Conservation (phyloP, 2,888 invertebrate genomes). For the Fabriciana adippe region DNA sequence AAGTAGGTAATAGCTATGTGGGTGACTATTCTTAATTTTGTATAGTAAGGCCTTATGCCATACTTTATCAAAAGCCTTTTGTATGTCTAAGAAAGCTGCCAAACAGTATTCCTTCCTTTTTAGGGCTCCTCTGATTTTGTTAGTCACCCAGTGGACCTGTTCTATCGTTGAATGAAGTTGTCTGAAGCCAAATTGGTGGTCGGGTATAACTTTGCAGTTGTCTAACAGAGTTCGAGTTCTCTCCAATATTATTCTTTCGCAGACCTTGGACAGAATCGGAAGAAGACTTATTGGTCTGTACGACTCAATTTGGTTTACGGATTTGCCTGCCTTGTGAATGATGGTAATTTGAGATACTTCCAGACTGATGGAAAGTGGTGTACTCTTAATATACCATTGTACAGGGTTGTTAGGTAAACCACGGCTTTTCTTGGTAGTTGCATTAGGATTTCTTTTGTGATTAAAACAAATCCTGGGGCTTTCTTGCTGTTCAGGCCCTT, state of each 20-base stretch:
- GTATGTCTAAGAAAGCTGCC: constrained; percentile 13
- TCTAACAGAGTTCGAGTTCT: background rate
- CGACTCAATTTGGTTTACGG: background rate
- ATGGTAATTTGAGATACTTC: constrained; percentile 3
- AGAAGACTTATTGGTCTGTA: constrained; percentile 7
- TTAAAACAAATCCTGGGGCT: constrained; percentile 41
- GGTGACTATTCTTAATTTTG: background rate
- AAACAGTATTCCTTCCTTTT: constrained; percentile 18
- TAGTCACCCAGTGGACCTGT: constrained; percentile 15
- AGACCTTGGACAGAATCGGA: background rate
- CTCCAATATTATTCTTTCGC: constrained; percentile 2
- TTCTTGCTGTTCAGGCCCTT: constrained; percentile 31
- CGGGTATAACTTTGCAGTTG: background rate
- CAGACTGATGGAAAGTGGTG: constrained; percentile 3
- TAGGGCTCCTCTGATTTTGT: background rate
- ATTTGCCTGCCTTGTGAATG: background rate
- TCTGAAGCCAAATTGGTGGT: constrained; percentile 23
- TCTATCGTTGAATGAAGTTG: constrained; percentile 14
- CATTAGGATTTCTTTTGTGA: constrained; percentile 29
- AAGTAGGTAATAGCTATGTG: background rate
- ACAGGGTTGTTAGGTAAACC: constrained; percentile 28
- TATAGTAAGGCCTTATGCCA: constrained; percentile 6
- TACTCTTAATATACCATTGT: constrained; percentile 32
- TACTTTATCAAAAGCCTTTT: background rate
- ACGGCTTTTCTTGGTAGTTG: constrained; percentile 38